These are phyloP conservation scores for Morelia viridis DNA, from an alignment of 2,797 vertebrate genomes.

Conservation along the genomic window DNA sequence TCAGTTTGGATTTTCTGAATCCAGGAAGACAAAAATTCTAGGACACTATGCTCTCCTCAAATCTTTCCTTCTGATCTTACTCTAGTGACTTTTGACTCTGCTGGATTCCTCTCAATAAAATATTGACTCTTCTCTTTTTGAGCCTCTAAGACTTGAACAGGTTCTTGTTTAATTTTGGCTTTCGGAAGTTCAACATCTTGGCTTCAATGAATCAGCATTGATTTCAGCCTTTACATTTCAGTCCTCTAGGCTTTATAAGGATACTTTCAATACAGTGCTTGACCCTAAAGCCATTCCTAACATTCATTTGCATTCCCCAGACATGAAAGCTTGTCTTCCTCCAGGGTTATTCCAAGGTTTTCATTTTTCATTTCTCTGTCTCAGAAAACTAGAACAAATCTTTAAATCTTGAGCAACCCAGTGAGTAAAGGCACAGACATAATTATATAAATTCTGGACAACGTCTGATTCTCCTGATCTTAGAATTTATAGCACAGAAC, in stretches of 20 bases:
- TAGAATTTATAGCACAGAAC: neutral
- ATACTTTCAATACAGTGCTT: neutral
- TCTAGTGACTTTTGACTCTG: neutral
- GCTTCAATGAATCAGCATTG: neutral
- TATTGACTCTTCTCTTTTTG: neutral
- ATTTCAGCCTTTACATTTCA: neutral
- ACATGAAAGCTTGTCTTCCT: neutral
- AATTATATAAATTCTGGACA: neutral
- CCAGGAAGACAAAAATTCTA: neutral
- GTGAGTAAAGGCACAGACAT: neutral
- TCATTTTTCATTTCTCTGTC: neutral
- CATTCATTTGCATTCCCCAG: neutral
- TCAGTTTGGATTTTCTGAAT: no score
- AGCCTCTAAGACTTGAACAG: neutral
- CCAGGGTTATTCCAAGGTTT: neutral
- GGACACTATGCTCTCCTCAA: no score
- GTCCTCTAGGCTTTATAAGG: neutral
- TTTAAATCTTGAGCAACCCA: neutral
- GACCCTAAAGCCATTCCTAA: neutral
- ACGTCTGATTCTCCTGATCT: accelerated
- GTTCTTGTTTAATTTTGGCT: neutral
- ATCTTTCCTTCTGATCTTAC: neutral
- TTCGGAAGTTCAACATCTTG: neutral
- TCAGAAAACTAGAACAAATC: constrained; percentile 7
- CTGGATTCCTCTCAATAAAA: neutral